Conservation (phyloP, 2,113 vertebrate species). For the Triplophysa siluroides region DNA sequence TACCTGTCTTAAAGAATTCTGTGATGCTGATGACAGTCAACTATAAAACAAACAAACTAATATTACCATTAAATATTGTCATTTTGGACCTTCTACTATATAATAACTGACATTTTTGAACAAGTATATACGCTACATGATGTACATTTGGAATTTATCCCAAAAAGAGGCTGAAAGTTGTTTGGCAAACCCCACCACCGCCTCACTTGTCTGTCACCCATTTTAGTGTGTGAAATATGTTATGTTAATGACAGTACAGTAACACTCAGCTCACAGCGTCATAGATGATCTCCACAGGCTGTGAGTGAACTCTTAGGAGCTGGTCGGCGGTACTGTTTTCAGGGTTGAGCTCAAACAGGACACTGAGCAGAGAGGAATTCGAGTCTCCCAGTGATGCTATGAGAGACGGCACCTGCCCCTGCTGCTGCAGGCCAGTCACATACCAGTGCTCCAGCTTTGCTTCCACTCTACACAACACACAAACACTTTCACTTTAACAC, state of each 20-base stretch:
- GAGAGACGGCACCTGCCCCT: slow-evolving; percentile 82
- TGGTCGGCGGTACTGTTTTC: slow-evolving; percentile 83
- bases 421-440: slow-evolving; percentile 87
- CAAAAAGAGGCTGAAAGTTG: too few relatives aligned
- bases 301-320: slow-evolving; percentile 83
- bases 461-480: slow-evolving; percentile 78
- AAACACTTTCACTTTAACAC: background rate
- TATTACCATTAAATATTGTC: background rate
- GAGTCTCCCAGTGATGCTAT: slow-evolving; percentile 85
- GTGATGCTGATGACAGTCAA: slow-evolving; percentile 87
- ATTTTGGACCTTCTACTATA: too few relatives aligned
- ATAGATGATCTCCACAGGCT: slow-evolving; percentile 94
- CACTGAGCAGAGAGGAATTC: slow-evolving; percentile 82
- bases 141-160: background rate
- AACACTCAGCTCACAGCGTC: slow-evolving; percentile 82
- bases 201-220: background rate
- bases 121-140: too few relatives aligned
- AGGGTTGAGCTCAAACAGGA: slow-evolving; percentile 87
- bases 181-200: too few relatives aligned
- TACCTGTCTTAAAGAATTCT: slow-evolving; percentile 88
- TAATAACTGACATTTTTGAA: too few relatives aligned
- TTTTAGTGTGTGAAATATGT: too few relatives aligned
- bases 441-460: slow-evolving; percentile 90
- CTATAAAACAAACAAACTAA: slow-evolving; percentile 64
- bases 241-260: background rate